phyloP scores from a whole-genome alignment of 64 coral and sea anemone species.

The Actinia tenebrosa region DNA sequence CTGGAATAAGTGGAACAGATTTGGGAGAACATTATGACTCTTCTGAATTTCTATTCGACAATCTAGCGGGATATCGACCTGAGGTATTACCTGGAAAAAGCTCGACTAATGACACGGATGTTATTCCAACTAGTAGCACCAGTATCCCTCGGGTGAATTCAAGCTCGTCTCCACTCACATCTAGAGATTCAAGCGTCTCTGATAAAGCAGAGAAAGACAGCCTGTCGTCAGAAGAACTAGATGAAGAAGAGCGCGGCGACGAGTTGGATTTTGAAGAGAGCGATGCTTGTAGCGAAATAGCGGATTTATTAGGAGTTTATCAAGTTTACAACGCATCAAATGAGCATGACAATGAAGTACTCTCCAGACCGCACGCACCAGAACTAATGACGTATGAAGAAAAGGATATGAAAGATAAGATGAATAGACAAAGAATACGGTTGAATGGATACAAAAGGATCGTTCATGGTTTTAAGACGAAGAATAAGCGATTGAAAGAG shows the following conservation, averaged over 20 bases:
- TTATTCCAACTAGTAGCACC: background rate
- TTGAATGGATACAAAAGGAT: slow-evolving; percentile 1
- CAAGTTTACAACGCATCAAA: background rate
- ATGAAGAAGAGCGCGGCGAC: background rate
- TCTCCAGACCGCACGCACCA: background rate
- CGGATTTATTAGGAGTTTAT: slow-evolving; percentile 6
- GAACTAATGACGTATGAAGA: slow-evolving; percentile 23
- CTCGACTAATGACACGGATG: background rate
- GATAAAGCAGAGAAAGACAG: background rate
- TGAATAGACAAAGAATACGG: background rate
- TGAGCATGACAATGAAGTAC: background rate
- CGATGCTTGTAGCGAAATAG: slow-evolving; percentile 17
- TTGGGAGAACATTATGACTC: background rate
- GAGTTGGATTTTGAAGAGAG: slow-evolving; percentile 4
- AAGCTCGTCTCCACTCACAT: background rate
- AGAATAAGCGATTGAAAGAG: slow-evolving; percentile 8
- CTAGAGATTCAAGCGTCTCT: background rate
- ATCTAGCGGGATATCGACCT: background rate
- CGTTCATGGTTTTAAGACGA: background rate
- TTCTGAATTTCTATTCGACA: background rate
- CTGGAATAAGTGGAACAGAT: background rate
- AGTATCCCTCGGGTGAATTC: background rate
- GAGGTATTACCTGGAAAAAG: background rate
- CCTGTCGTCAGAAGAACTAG: background rate
- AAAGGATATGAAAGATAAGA: background rate